Evolutionary conservation across 2,797 vertebrate species (phyloP).

Genomic region (Hydrolagus colliei): DNA sequence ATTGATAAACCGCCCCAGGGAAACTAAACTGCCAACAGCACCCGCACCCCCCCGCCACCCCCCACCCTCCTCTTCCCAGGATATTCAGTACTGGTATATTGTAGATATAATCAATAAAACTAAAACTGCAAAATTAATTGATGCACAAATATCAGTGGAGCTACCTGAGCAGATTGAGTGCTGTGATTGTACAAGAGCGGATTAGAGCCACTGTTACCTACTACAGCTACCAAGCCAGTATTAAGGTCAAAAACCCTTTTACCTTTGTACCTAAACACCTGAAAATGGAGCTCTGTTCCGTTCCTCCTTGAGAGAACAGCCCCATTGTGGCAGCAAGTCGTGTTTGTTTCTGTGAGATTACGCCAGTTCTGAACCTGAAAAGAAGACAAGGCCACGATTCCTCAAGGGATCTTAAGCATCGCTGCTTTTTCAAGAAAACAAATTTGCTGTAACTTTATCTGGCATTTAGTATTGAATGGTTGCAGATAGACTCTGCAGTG

Average conservation of each 20-base stretch:
- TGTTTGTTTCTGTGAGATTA: conserved; percentile 69
- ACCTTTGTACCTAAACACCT: conserved; percentile 72
- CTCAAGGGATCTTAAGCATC: conserved; percentile 80
- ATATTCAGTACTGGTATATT: background rate
- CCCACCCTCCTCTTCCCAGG: too few relatives aligned
- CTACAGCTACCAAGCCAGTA: conserved; percentile 43
- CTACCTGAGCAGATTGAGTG: conserved; percentile 50
- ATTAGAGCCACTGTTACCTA: conserved; percentile 62
- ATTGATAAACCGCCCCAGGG: too few relatives aligned
- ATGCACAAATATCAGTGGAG: conserved; percentile 52
- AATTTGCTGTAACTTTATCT: conserved; percentile 99
- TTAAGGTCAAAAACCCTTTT: conserved; percentile 62
- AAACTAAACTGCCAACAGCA: too few relatives aligned
- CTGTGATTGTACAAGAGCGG: conserved; percentile 54
- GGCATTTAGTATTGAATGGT: conserved; percentile 83
- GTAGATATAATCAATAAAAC: conserved; percentile 39
- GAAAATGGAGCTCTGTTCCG: conserved; percentile 67
- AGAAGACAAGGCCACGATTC: conserved; percentile 83
- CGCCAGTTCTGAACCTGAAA: conserved; percentile 56
- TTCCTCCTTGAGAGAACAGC: conserved; percentile 68
- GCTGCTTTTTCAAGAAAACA: conserved; percentile 94
- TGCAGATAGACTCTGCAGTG: conserved; percentile 89
- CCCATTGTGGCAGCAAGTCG: conserved; percentile 68
- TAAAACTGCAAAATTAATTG: conserved; percentile 48
- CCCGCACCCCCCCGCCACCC: too few relatives aligned